Conservation (phyloP, 2,888 invertebrate genomes). For the Brenthis hecate region DNA sequence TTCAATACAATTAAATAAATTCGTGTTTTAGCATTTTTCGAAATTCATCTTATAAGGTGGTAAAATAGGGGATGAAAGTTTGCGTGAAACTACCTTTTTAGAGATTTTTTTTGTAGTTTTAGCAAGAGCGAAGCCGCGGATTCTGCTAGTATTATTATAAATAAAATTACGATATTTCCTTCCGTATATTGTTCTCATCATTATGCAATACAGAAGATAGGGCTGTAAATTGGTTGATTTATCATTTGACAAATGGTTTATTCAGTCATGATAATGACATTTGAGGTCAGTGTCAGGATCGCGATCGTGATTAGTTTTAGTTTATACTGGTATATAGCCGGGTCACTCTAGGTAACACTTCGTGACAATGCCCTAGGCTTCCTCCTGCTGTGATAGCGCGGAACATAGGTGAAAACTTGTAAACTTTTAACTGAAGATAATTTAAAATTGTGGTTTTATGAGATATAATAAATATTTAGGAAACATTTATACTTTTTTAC, state of each 20-base stretch:
- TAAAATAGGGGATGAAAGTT: too few species aligned
- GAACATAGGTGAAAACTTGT: neutral
- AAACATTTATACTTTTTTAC: too few species aligned
- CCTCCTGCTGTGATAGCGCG: constrained; percentile 8
- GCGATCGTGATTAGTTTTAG: constrained; percentile 26
- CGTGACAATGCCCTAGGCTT: constrained; percentile 18
- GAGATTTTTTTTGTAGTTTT: too few species aligned
- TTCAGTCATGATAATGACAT: constrained; percentile 22
- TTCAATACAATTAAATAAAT: too few species aligned
- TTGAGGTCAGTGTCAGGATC: constrained; percentile 26
- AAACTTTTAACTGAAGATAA: neutral
- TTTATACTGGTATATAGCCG: constrained; percentile 24
- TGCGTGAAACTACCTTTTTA: too few species aligned
- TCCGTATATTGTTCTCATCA: constrained; percentile 9
- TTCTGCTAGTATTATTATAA: too few species aligned
- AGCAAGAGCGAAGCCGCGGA: too few species aligned
- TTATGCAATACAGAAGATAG: constrained; percentile 1
- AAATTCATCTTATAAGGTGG: too few species aligned
- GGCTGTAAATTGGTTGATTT: constrained; percentile 18
- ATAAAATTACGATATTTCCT: neutral
- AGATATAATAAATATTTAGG: too few species aligned
- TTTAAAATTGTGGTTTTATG: neutral
- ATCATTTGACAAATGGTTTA: constrained; percentile 19
- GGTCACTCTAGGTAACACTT: constrained; percentile 17
- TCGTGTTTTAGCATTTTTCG: too few species aligned